Evolutionary conservation across 2,113 vertebrate genomes (phyloP), one percentile per base, ranked within the genome.

Genomic region (Gila orcuttii): DNA sequence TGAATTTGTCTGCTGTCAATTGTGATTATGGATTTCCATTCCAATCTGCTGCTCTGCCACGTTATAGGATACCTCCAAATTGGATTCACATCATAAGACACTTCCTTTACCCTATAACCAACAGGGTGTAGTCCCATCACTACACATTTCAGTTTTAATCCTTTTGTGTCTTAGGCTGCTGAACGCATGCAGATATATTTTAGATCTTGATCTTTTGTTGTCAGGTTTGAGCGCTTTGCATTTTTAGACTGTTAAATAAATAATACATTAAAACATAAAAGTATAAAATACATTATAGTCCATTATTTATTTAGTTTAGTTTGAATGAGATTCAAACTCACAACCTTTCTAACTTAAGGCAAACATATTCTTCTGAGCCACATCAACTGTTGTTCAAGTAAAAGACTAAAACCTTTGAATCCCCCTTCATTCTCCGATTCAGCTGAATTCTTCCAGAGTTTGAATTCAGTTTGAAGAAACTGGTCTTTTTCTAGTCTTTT

Each of bases 11-110:
- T 80, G 13, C 59, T 80, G 78, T 80, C 78, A 64, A 64, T 80
- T 80, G 78, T 8, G 36, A 45, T 80, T 80, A 80, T 80, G 78
- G n/a, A 80, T 80, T 80, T 80, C n/a, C 39, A 64, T 64, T 80
- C 59, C 23, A 21, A 19, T 64, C 59, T 80, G n/a, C 36, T 45
- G 36, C 78, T 80, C 45, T 64, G 36, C 39, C 59, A 10, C 0
- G 0, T 10, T 74, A n/a, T 80, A 64, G n/a, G 45, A 45, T 62
- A 79, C 57, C 21, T 79, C 36, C 78, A 62, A 23, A 79, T 79
- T 79, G 78, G 13, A 62, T 80, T 64, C 57, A 80, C 59, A 80
- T 62, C 8, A 17, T 28, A 39, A 59, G 57, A 62, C 12, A 8
- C 77, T 64, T 80, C n/a, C 36, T 64, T 45, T 17, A 60, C 11